phyloP scores from a whole-genome alignment of 2,113 vertebrate species.

The Regulus satrapa region DNA sequence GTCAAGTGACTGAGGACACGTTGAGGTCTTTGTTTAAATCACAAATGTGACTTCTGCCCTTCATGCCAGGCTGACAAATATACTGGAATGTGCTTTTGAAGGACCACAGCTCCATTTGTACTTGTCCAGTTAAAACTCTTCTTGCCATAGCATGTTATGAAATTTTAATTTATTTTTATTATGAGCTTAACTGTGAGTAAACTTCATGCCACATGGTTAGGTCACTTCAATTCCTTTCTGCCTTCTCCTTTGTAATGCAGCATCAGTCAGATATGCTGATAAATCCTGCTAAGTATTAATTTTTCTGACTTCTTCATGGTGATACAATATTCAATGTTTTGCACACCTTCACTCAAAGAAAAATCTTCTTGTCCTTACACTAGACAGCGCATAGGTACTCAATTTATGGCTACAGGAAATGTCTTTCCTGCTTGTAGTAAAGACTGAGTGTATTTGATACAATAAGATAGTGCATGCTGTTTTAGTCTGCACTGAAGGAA shows the following conservation, averaged over 20 bases:
- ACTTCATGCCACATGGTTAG: background rate
- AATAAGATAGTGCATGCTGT: background rate
- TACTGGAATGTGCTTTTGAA: background rate
- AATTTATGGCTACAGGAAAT: background rate
- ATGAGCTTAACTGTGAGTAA: background rate
- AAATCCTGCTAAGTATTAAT: background rate
- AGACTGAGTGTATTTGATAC: background rate
- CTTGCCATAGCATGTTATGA: background rate
- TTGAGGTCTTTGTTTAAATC: background rate
- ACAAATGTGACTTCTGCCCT: background rate
- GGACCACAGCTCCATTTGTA: background rate
- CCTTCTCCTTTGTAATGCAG: background rate
- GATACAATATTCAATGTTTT: background rate
- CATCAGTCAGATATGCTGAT: background rate
- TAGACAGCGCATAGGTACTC: background rate
- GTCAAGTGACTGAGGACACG: background rate
- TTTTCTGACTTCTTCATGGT: background rate
- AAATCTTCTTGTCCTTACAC: background rate
- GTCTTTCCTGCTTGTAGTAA: background rate
- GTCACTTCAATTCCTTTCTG: background rate
- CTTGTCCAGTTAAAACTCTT: background rate
- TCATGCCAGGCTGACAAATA: background rate
- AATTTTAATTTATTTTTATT: background rate
- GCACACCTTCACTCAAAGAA: background rate
- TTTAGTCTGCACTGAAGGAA: background rate